Percentiles rank a stretch among this genome's conserved stretches.
Evolutionary conservation across 2,113 vertebrate genomes (phyloP).

Genomic region (Galbula dea): DNA sequence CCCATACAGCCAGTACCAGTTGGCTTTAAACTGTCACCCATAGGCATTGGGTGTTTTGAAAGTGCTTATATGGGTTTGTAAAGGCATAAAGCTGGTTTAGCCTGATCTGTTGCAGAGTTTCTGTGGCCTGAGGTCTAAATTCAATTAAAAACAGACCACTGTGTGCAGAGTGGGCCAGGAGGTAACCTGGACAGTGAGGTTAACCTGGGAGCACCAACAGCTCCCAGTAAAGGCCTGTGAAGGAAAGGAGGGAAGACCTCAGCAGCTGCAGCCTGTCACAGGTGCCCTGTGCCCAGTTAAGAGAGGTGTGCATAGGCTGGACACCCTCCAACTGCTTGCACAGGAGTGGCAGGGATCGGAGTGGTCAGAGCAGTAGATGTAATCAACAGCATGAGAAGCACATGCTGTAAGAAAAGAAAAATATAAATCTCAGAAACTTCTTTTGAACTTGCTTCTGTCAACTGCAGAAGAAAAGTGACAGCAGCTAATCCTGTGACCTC

Average conservation of each 20-base stretch:
- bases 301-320: rapidly evolving
- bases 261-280: background rate
- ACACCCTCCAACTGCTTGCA: rapidly evolving
- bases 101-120: slow-evolving; percentile 1
- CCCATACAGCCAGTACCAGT: background rate
- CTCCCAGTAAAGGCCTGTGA: background rate
- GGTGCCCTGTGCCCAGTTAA: background rate
- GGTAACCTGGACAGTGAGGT: background rate
- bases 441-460: background rate
- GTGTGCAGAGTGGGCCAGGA: background rate
- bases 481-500: background rate
- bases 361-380: background rate
- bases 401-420: no score
- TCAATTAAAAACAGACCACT: background rate
- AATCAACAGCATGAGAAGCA: background rate
- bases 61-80: background rate
- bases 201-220: background rate
- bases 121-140: background rate
- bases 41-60: background rate
- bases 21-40: background rate
- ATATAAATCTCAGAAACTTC: background rate
- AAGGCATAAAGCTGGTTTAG: slow-evolving; percentile 10
- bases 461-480: background rate
- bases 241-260: background rate
- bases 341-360: rapidly evolving